Evolutionary conservation across 2,797 vertebrate species (phyloP).

Genomic region (Mus caroli): DNA sequence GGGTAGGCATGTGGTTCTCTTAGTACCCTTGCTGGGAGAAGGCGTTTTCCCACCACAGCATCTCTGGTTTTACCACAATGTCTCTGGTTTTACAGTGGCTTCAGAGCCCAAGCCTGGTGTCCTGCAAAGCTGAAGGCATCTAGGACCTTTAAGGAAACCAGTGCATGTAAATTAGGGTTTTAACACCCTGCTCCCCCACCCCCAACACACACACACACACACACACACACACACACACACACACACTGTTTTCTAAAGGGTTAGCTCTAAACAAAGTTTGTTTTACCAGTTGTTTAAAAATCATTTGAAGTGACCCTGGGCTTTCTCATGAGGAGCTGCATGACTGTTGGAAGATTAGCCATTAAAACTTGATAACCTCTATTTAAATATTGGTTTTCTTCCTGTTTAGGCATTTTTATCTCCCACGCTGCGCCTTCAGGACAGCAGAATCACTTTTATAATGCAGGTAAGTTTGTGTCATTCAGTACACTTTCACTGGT

Average conservation of each 20-base stretch:
- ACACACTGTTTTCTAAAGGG: neutral
- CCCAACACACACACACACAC: fast-evolving
- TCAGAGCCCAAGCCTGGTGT: neutral
- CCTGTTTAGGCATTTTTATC: constrained; percentile 69
- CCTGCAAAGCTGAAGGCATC: neutral
- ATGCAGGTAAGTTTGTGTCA: constrained; percentile 74
- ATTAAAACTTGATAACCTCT: neutral
- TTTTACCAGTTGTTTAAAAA: constrained; percentile 42
- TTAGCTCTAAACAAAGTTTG: neutral
- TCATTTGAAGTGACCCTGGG: constrained; percentile 9
- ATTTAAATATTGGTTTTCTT: constrained; percentile 68
- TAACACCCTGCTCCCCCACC: fast-evolving
- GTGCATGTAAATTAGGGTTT: neutral
- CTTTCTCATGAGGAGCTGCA: neutral
- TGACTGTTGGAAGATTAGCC: neutral
- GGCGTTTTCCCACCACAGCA: neutral
- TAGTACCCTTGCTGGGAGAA: neutral
- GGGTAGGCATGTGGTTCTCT: no score
- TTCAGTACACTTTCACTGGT: constrained; percentile 36
- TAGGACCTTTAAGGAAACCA: neutral
- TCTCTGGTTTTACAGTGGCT: neutral
- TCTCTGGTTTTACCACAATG: neutral
- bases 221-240: no score
- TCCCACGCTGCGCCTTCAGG: constrained; percentile 3
- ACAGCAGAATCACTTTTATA: constrained; percentile 70